These are phyloP conservation scores for Crocuta crocuta DNA, from an alignment of 2,113 vertebrate genomes.

Conservation along the genomic window DNA sequence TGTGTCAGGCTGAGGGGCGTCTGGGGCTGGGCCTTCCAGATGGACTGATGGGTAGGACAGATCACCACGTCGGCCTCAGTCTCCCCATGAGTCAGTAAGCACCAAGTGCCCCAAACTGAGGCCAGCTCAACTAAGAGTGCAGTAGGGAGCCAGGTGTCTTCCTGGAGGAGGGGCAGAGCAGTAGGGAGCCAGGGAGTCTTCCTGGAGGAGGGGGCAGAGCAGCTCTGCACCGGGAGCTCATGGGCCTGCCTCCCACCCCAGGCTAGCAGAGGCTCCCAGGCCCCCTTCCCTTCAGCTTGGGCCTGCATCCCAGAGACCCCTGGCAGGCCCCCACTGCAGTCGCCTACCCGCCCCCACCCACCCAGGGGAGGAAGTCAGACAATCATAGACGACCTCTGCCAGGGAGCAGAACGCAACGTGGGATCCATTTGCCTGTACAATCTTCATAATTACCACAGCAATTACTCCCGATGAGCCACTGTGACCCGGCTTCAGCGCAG, in stretches of 20 bases:
- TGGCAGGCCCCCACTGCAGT: neutral
- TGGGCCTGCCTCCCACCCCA: neutral
- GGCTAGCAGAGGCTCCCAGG: neutral
- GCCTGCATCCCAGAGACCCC: neutral
- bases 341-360: rapidly evolving
- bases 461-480: neutral
- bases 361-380: neutral
- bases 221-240: neutral
- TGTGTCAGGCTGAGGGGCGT: neutral
- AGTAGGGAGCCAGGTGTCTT: neutral
- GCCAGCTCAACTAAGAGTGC: neutral
- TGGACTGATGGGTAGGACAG: rapidly evolving
- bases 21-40: neutral
- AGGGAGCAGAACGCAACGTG: neutral
- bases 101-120: rapidly evolving
- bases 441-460: neutral
- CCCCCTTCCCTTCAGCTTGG: neutral
- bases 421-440: neutral
- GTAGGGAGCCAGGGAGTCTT: neutral
- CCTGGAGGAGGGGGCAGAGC: neutral
- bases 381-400: neutral
- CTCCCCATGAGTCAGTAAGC: neutral
- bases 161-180: neutral
- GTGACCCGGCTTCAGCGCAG: neutral
- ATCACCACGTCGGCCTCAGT: neutral